Evolutionary conservation across 2,888 invertebrate genomes (phyloP), one percentile per base, ranked within the genome.

Genomic region (Archaeoteleia sp.): DNA sequence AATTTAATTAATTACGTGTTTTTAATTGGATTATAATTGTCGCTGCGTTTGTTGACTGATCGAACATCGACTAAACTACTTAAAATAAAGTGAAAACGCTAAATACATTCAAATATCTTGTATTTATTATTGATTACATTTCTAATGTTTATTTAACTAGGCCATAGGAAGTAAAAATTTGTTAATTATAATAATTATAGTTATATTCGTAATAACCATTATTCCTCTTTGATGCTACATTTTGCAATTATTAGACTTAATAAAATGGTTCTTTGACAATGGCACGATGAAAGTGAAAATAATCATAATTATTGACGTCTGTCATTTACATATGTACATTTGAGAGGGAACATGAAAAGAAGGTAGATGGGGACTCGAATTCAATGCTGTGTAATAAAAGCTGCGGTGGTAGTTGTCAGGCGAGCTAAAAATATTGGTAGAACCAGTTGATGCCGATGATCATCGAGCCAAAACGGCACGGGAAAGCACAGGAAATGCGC

Each of bases 401-500:
- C 45, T 42, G 42, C 37, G 48, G 35, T 25, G 43, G 40, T 34
- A 43, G 61, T 48, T 62, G 46, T 67, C 57, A 51, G 43, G 30
- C n/a, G 39, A 29, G 43, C 51, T 40, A 61, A 61, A 67, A 62
- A 62, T 67, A 67, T 63, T 58, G 39, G 42, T 54, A 27, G 32
- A 63, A 35, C 49, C 53, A 39, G 58, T 63, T 63, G 58, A 68
- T 63, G 68, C 43, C 63, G 30, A 60, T 49, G 54, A 68, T 63
- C 54, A 45, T 37, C 43, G 37, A 37, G 35, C 63, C 54, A 68
- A 63, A 63, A 54, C 46, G 58, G 49, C 29, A 57, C 42, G 45
- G 57, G 61, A 61, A 62, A 67, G 67, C 53, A 43, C 48, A 53
- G 62, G 58, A 67, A 67, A 67, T 58, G 67, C 48, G 49, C 43